Conservation (phyloP, 2,797 vertebrate genomes). For the Protosalanx chinensis region DNA sequence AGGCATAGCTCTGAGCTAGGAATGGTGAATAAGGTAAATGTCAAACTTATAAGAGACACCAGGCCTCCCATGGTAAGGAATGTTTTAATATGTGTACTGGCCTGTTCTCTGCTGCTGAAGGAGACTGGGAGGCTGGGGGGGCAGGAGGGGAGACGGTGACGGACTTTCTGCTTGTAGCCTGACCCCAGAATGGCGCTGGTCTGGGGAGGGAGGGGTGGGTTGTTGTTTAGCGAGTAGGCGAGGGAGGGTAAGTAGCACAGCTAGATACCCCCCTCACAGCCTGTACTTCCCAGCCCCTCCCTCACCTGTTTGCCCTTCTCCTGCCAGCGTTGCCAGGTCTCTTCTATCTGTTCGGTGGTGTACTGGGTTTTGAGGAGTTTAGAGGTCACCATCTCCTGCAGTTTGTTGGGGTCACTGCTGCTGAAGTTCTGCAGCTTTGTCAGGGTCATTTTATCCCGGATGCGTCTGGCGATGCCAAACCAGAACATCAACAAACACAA, state of each 20-base stretch:
- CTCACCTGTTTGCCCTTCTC: slow-evolving; percentile 25
- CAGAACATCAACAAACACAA: background rate
- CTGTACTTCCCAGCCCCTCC: too few species aligned
- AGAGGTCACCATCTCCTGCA: slow-evolving; percentile 2
- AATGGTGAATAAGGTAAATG: too few species aligned
- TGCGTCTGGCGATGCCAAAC: slow-evolving; percentile 8
- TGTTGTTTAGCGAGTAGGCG: background rate
- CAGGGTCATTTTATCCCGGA: slow-evolving; percentile 5
- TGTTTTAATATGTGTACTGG: background rate
- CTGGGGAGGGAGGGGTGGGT: slow-evolving; percentile 11
- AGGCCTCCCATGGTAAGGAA: too few species aligned
- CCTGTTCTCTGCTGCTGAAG: slow-evolving; percentile 19
- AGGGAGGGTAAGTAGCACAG: background rate
- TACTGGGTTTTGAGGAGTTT: slow-evolving; percentile 21
- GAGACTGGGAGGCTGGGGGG: slow-evolving; percentile 3
- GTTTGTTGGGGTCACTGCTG: background rate
- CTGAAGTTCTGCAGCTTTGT: slow-evolving; percentile 2
- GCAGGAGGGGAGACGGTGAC: slow-evolving; percentile 16
- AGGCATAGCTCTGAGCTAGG: background rate
- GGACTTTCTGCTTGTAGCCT: slow-evolving; percentile 28
- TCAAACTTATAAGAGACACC: too few species aligned
- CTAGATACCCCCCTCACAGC: background rate
- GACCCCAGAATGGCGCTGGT: slow-evolving; percentile 29
- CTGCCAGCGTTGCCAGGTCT: slow-evolving; percentile 29
- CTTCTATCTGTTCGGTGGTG: slow-evolving; percentile 23